Conservation (phyloP, 2,888 invertebrate genomes). For the Agrilus mali region DNA sequence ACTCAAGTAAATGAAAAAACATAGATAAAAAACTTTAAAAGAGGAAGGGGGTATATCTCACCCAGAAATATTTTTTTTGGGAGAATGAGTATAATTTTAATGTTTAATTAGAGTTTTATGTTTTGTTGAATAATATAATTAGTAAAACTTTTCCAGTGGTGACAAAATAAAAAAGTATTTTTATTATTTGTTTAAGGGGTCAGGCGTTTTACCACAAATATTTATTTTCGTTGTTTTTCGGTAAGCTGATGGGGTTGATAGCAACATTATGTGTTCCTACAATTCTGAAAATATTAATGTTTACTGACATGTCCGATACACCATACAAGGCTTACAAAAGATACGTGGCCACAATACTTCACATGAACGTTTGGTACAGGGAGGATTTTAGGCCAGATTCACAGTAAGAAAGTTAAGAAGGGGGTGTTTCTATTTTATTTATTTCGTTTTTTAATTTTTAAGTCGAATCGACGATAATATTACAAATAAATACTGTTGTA, state of each 20-base stretch:
- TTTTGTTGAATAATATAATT: too few species aligned
- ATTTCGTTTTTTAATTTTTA: too few species aligned
- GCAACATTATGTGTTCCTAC: slow-evolving; percentile 63
- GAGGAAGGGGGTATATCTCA: too few species aligned
- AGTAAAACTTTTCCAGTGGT: background rate
- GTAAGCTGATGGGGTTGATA: slow-evolving; percentile 65
- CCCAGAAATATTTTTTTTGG: too few species aligned
- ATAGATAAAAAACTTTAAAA: too few species aligned
- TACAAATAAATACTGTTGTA: slow-evolving; percentile 24
- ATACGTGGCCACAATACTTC: slow-evolving; percentile 67
- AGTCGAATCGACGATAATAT: background rate
- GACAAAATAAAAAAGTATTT: background rate
- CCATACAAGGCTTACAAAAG: slow-evolving; percentile 55
- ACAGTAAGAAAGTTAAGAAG: slow-evolving; percentile 38
- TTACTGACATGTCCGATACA: slow-evolving; percentile 58
- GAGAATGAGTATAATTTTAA: too few species aligned
- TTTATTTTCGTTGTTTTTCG: slow-evolving; percentile 53
- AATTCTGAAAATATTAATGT: slow-evolving; percentile 55
- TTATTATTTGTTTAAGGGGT: slow-evolving; percentile 42
- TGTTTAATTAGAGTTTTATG: too few species aligned
- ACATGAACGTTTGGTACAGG: slow-evolving; percentile 69
- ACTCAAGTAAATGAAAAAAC: too few species aligned
- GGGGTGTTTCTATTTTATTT: too few species aligned
- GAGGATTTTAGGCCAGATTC: slow-evolving; percentile 50
- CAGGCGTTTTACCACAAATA: slow-evolving; percentile 60